Base-by-base conservation (phyloP, 2,888 invertebrate species). In the Saturnia pavonia region DNA sequence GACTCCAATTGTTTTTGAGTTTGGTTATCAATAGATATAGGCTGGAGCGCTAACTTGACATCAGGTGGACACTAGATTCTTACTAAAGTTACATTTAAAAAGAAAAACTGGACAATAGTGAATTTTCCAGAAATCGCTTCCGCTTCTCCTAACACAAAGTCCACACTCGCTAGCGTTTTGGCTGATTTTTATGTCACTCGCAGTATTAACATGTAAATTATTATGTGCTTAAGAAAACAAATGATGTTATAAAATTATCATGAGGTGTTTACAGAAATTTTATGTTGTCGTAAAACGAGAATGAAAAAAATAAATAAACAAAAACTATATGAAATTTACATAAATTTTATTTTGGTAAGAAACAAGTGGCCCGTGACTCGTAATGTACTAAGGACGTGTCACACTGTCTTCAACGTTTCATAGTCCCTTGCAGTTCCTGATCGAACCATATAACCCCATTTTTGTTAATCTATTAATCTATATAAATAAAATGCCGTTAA, bases 161-260 rank as follows among this genome's bases (percentile, higher is more conserved):
- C 34, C 40, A 25, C 72, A 68, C n/a, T 22, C 54, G 2, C 34
- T 9, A n/a, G 65, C 22, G 48, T 43, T 68, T 68, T 27, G 27
- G 48, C 80, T 79, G 78, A 83, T 80, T 83, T 82, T 80, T 80
- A 84, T 82, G 85, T 83, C 77, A 75, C 72, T 70, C 72, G 78
- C 78, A 80, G 80, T 82, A 83, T 82, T 85, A 81, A 84, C 80
- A 83, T 81, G 79, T 83, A 84, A 85, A 84, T 83, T 79, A 83
- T 80, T 79, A 79, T 78, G 77, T 80, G 80, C 82, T 85, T 82
- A 82, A 79, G 81, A 78, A 80, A 82, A 84, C 83, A 82, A 83
- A 85, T 79, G 82, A 82, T 74, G 80, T 75, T 78, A 82, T 84
- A 83, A 84, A 81, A 80, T 79, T 75, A 77, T 81, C 68, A 69